Conservation (phyloP, 2,113 vertebrate genomes). For the Drymodes brunneopygia region DNA sequence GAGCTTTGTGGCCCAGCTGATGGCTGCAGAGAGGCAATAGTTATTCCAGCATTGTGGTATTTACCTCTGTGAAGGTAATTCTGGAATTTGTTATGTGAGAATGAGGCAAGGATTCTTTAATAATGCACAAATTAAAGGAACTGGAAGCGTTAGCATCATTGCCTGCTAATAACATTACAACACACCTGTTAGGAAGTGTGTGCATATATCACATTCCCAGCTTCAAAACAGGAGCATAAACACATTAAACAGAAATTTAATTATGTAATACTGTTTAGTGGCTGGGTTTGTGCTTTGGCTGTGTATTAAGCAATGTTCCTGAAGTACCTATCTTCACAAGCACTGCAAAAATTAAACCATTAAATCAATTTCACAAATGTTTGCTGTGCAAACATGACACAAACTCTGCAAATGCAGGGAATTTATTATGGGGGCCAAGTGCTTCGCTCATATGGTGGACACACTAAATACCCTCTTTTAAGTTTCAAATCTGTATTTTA, state of each 20-base stretch:
- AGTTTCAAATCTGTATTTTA: background rate
- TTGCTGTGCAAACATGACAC: background rate
- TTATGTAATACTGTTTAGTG: background rate
- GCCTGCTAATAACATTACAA: background rate
- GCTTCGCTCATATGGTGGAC: background rate
- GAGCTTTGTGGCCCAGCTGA: background rate
- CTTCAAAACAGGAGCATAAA: background rate
- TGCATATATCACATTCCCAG: background rate
- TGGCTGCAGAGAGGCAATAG: background rate
- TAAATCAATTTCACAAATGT: background rate
- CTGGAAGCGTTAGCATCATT: background rate
- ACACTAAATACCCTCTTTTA: background rate
- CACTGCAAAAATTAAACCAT: background rate
- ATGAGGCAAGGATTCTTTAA: background rate
- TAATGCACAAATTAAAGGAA: background rate
- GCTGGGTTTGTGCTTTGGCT: background rate
- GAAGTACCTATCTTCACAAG: background rate
- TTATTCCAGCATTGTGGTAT: background rate
- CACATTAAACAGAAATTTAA: conserved; percentile 5
- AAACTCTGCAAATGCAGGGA: background rate
- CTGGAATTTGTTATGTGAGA: background rate
- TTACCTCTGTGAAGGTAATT: background rate
- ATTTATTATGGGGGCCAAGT: background rate
- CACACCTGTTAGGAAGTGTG: background rate
- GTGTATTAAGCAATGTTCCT: background rate